A percentile compares a stretch with the other conserved stretches of the same genome.
phyloP scores from a whole-genome alignment of 2,797 vertebrate genomes.

The Phalloptychus januarius region DNA sequence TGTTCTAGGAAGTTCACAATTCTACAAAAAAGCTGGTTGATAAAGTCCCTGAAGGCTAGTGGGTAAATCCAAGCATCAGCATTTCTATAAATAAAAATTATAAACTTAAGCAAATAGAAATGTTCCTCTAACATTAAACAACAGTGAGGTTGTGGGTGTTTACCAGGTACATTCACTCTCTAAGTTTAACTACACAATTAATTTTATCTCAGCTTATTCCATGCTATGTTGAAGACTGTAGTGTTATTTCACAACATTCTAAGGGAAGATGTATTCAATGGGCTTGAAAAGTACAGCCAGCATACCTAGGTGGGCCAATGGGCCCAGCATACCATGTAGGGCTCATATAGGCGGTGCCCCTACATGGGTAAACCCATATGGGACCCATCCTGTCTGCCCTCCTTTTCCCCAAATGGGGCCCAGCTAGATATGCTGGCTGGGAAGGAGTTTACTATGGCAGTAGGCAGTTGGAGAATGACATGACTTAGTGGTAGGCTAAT shows the following conservation, averaged over 20 bases:
- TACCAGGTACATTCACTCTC: background rate
- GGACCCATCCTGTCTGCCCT: no score
- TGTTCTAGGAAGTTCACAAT: background rate
- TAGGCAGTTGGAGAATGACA: no score
- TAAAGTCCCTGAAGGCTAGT: background rate
- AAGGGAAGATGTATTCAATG: no score
- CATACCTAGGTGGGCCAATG: no score
- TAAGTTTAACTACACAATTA: background rate
- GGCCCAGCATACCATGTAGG: no score
- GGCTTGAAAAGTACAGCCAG: background rate
- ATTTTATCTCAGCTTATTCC: background rate
- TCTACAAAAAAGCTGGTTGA: background rate
- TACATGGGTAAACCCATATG: no score
- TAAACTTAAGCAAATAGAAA: background rate
- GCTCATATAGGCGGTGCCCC: no score
- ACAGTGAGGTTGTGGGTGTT: background rate
- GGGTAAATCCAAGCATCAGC: background rate
- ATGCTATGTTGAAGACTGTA: background rate
- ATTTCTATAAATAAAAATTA: background rate
- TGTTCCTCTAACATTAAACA: background rate
- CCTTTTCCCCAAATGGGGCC: no score
- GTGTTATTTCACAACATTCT: background rate
- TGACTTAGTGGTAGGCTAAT: no score
- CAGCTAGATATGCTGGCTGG: no score
- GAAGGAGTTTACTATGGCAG: no score